These are phyloP conservation scores for Porphyrio hochstetteri DNA, from an alignment of 2,113 vertebrate species.

Conservation along the genomic window DNA sequence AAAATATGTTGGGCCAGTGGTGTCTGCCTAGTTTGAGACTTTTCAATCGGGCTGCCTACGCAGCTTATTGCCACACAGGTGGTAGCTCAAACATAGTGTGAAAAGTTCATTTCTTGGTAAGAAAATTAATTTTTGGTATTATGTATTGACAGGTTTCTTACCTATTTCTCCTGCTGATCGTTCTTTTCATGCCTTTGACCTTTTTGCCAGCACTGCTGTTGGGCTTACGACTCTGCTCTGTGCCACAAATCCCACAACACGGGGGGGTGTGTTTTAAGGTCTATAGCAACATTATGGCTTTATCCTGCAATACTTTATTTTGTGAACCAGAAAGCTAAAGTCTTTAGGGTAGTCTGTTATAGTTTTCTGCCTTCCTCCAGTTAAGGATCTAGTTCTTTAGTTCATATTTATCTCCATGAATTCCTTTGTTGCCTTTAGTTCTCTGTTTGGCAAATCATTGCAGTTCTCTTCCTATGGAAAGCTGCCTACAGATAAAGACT, in stretches of 20 bases:
- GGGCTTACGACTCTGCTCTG: background rate
- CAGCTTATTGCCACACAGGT: background rate
- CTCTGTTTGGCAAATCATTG: background rate
- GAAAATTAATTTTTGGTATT: background rate
- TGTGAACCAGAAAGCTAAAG: background rate
- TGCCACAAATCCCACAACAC: background rate
- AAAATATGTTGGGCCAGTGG: background rate
- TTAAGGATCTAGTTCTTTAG: background rate
- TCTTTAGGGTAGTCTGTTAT: background rate
- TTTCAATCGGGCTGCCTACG: background rate
- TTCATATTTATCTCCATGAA: background rate
- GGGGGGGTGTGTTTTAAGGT: background rate
- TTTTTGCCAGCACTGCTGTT: background rate
- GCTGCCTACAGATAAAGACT: background rate
- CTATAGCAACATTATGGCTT: background rate
- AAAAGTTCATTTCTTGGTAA: background rate
- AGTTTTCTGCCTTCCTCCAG: background rate
- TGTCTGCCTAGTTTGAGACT: background rate
- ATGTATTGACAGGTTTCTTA: fast-evolving
- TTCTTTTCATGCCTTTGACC: background rate
- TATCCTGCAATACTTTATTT: background rate
- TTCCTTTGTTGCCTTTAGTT: background rate
- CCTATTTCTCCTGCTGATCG: background rate
- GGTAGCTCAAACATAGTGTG: background rate
- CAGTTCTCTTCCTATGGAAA: background rate